A percentile compares a stretch with the other conserved stretches of the same genome.
These are phyloP conservation scores for Sphyrna mokarran DNA, from an alignment of 2,113 vertebrate genomes.

Conservation along the genomic window DNA sequence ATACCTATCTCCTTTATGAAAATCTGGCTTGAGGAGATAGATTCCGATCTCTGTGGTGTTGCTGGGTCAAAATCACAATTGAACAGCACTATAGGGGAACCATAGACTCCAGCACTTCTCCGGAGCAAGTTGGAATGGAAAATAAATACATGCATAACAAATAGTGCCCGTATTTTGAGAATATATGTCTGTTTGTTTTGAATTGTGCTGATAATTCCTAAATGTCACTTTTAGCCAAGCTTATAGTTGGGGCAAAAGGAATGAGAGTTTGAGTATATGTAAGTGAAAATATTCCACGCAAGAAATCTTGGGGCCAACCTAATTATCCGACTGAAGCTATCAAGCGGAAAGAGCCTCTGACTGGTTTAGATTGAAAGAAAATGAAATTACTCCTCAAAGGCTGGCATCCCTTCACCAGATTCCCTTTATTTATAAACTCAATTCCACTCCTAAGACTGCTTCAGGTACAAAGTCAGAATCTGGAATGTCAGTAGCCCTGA, in stretches of 20 bases:
- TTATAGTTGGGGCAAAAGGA: not conserved
- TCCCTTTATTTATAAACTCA: too few species aligned
- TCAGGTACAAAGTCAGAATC: too few species aligned
- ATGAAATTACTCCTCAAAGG: not conserved
- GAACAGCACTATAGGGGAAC: not conserved
- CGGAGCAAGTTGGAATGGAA: not conserved
- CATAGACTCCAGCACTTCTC: not conserved
- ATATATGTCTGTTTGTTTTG: not conserved
- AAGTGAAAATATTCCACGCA: not conserved
- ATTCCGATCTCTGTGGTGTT: not conserved
- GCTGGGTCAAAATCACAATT: not conserved
- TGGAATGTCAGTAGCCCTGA: too few species aligned
- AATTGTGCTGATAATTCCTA: not conserved
- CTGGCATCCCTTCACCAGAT: too few species aligned
- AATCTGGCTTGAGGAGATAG: not conserved
- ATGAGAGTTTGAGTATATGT: not conserved
- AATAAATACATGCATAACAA: not conserved
- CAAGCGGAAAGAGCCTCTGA: not conserved
- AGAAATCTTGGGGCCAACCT: not conserved
- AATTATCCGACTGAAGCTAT: not conserved
- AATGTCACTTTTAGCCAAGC: not conserved
- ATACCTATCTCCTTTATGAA: not conserved
- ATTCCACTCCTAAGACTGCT: too few species aligned
- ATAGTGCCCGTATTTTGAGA: not conserved
- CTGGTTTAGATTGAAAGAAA: not conserved